These are phyloP conservation scores for Turdus rufiventris DNA, from an alignment of 2,113 vertebrate species.

Conservation along the genomic window DNA sequence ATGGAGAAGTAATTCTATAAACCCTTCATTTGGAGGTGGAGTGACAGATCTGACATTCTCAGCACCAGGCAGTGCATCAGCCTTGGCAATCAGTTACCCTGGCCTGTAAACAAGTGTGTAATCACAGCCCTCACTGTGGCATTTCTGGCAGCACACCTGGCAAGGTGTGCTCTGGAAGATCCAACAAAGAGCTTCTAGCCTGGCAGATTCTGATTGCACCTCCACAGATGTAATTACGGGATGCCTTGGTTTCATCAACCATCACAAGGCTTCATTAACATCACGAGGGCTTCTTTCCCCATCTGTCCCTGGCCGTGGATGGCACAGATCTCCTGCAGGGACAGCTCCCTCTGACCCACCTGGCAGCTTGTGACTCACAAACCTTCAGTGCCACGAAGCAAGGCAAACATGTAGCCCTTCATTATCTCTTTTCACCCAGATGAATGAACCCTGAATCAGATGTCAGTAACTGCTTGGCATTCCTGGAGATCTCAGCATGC, in stretches of 20 bases:
- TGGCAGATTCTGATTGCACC: not conserved
- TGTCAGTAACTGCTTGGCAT: constrained; percentile 28
- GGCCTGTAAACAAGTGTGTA: not conserved
- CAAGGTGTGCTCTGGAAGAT: not conserved
- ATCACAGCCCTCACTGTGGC: not conserved
- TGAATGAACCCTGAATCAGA: constrained; percentile 54
- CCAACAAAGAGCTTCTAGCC: not conserved
- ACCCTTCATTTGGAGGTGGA: not conserved
- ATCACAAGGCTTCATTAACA: not conserved
- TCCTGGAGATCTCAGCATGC: constrained; percentile 23
- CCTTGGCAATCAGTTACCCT: not conserved
- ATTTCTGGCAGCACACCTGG: not conserved
- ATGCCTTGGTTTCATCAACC: not conserved
- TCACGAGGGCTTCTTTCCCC: not conserved
- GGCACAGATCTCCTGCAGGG: not conserved
- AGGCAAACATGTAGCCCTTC: not conserved
- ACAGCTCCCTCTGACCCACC: not conserved
- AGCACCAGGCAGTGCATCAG: not conserved
- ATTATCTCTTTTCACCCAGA: constrained; percentile 21
- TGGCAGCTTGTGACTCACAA: not conserved
- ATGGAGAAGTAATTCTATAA: not conserved
- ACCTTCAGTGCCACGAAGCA: not conserved
- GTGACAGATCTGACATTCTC: not conserved
- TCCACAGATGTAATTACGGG: not conserved
- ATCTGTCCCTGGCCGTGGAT: not conserved